These are phyloP conservation scores for Ligdia adustata DNA, from an alignment of 2,888 invertebrate genomes.

Conservation along the genomic window DNA sequence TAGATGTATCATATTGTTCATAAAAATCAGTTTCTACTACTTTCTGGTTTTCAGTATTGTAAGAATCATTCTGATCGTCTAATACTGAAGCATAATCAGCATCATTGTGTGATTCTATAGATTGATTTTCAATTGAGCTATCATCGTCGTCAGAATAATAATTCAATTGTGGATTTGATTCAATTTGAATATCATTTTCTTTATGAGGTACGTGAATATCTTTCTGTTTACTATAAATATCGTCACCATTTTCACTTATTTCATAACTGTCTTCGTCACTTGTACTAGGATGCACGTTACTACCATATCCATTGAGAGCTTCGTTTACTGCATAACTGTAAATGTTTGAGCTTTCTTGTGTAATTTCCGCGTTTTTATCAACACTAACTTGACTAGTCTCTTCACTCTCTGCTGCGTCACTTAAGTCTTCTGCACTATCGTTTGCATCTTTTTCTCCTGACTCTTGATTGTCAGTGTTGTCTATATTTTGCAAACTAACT, in stretches of 20 bases:
- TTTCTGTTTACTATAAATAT: conserved; percentile 2
- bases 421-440: conserved; percentile 51
- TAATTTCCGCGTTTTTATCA: conserved; percentile 47
- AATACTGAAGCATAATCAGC: conserved; percentile 14
- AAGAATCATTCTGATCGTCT: conserved; percentile 21
- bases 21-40: conserved; percentile 44
- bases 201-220: conserved; percentile 14
- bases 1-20: conserved; percentile 50
- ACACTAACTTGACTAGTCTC: conserved; percentile 37
- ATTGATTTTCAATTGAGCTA: conserved; percentile 1
- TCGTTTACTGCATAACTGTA: conserved; percentile 54
- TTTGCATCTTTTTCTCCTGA: conserved; percentile 42
- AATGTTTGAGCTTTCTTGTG: conserved; percentile 58
- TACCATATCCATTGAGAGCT: conserved; percentile 30
- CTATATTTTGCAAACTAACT: conserved; percentile 27
- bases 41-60: conserved; percentile 27
- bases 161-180: conserved; percentile 13
- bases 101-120: neutral
- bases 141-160: conserved; percentile 13
- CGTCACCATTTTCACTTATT: conserved; percentile 6
- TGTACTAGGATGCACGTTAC: conserved; percentile 15
- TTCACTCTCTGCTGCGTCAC: conserved; percentile 47
- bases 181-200: conserved; percentile 9
- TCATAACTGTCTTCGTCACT: conserved; percentile 18
- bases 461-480: conserved; percentile 28